phyloP scores from a whole-genome alignment of 2,113 vertebrate genomes.

The Carollia perspicillata region DNA sequence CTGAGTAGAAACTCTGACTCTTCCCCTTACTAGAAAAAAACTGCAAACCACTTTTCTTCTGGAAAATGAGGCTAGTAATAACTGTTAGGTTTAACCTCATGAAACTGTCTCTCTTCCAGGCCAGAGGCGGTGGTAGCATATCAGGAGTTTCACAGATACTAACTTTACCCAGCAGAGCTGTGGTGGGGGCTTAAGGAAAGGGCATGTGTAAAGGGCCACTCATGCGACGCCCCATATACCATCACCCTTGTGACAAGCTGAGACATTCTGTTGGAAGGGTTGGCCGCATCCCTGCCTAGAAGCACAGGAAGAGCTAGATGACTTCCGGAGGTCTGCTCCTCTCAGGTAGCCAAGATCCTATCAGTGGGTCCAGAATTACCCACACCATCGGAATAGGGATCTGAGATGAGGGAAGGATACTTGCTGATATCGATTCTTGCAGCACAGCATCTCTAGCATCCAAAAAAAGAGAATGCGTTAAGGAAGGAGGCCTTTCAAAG shows the following conservation, averaged over 20 bases:
- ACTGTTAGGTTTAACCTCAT: not conserved
- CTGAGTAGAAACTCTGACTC: not conserved
- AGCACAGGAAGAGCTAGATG: not conserved
- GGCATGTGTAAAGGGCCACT: too few relatives aligned
- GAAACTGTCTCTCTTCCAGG: not conserved
- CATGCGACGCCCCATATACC: accelerated
- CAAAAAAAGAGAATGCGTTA: not conserved
- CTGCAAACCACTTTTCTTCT: not conserved
- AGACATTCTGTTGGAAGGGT: not conserved
- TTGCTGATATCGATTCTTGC: not conserved
- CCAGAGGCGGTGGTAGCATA: not conserved
- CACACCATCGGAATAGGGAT: not conserved
- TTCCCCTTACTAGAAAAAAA: not conserved
- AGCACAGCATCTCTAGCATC: not conserved
- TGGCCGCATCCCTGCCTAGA: not conserved
- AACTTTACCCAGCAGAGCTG: not conserved
- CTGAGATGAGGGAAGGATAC: too few relatives aligned
- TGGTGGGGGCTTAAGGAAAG: not conserved
- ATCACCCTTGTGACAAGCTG: not conserved
- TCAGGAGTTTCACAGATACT: not conserved
- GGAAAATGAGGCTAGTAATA: not conserved
- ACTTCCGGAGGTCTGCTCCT: not conserved
- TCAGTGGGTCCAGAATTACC: not conserved
- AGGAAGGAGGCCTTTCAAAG: not conserved
- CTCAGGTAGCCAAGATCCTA: not conserved